A percentile compares a stretch with the other conserved stretches of the same genome.
Evolutionary conservation across 2,888 invertebrate genomes (phyloP).

Genomic region (Sceliomorpha sp.): DNA sequence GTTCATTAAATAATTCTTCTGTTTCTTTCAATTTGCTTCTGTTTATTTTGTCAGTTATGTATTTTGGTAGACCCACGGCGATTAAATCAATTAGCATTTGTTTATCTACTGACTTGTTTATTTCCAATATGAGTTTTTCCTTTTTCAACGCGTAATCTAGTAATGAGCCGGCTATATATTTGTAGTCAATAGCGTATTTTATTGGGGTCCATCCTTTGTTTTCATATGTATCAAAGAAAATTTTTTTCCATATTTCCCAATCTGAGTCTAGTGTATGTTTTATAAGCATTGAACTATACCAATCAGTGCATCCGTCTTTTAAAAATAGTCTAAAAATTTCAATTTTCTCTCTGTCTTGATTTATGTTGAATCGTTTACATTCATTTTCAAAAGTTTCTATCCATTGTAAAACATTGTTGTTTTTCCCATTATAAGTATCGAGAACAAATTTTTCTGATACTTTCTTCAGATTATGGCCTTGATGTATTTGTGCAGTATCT

Average conservation of each 20-base stretch:
- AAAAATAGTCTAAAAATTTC: conserved; percentile 36
- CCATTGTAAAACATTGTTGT: conserved; percentile 55
- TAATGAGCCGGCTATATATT: conserved; percentile 38
- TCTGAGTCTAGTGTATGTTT: conserved; percentile 32
- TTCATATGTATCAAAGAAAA: conserved; percentile 43
- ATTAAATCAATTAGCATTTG: conserved; percentile 64
- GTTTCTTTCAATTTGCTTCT: conserved; percentile 63
- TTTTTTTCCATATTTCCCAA: conserved; percentile 39
- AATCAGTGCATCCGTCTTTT: conserved; percentile 37
- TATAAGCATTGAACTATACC: conserved; percentile 47
- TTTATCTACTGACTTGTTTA: conserved; percentile 56
- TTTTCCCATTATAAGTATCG: conserved; percentile 57
- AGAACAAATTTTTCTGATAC: conserved; percentile 46
- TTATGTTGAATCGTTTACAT: conserved; percentile 50
- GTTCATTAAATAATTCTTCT: conserved; percentile 65
- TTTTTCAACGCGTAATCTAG: conserved; percentile 53
- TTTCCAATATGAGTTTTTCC: conserved; percentile 58
- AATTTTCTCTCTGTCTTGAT: conserved; percentile 31
- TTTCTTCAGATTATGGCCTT: conserved; percentile 35
- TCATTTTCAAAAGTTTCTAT: conserved; percentile 56
- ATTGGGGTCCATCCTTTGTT: conserved; percentile 52
- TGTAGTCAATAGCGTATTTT: conserved; percentile 39
- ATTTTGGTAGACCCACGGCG: conserved; percentile 65
- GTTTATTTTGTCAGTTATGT: conserved; percentile 63
- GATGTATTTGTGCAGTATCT: conserved; percentile 9